Base-by-base conservation (phyloP, 64 coral and sea anemone species). In the Porites australiensis region DNA sequence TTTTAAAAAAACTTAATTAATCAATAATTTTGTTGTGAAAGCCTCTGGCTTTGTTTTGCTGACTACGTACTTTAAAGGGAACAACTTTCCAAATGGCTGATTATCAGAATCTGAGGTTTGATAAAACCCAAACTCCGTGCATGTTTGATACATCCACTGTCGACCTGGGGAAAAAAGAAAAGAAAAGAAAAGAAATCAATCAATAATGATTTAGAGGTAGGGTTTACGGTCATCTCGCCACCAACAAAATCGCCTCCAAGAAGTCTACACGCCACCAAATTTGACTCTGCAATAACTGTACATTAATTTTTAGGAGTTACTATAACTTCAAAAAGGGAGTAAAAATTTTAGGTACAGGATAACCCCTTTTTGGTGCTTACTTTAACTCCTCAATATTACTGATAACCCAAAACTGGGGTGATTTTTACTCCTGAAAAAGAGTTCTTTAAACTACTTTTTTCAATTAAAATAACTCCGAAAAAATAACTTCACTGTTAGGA, bases 91-190 rank as follows among this genome's bases (percentile, higher is more conserved):
- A 92, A 99, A 99, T 53, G 98, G 94, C n/a, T 99, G 98, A 2
- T 94, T 89, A 18, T 63, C 19, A 46, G 98, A 94, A 45, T 99
- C 94, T 7, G 94, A 94, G 5, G 98, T 91, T 71, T 99, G 98
- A 74, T 94, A 99, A 82, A 99, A 99, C 4, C 98, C 98, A 94
- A 99, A 99, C 57, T 99, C 98, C 9, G 98, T 99, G 70, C 98
- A 99, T 1, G 98, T 99, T 79, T 99, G 98, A 73, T 99, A 99
- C 70, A 88, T 94, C 98, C 98, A 99, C 63, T 96, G 94, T 14
- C 98, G 88, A 20, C 94, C 98, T 99, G 37, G 50, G 51, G 76
- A 73, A 13, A 44, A 73, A 61, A 60, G 76, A 73, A 13, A 44
- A 73, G 86, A n/a, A 86, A 71, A 45, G 12, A 52, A 13, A 58